These are phyloP conservation scores for Hydrotaea cyrtoneurina DNA, from an alignment of 2,888 invertebrate species.

Conservation along the genomic window DNA sequence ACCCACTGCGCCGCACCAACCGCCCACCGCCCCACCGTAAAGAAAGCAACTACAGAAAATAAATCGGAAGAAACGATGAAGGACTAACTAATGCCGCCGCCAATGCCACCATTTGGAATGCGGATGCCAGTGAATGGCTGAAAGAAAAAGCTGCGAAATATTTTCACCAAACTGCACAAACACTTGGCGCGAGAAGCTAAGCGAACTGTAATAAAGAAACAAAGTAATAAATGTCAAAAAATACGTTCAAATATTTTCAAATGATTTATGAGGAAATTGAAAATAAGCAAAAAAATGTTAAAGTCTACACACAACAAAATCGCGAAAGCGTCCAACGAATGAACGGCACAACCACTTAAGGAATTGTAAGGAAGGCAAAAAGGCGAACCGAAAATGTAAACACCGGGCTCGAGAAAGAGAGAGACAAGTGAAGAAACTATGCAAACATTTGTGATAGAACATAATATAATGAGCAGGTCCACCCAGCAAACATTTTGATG, in stretches of 20 bases:
- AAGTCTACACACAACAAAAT: constrained; percentile 1
- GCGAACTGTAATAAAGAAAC: constrained; percentile 45
- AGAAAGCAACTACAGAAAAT: constrained; percentile 4
- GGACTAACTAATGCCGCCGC: constrained; percentile 19
- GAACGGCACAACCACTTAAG: neutral
- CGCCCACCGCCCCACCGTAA: neutral
- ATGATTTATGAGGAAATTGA: constrained; percentile 59
- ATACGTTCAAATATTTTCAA: constrained; percentile 58
- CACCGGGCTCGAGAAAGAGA: too few species aligned
- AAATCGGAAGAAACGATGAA: constrained; percentile 14
- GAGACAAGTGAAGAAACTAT: constrained; percentile 1
- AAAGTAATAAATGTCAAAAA: constrained; percentile 65
- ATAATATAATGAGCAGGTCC: neutral
- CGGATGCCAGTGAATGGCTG: neutral
- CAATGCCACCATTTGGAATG: neutral
- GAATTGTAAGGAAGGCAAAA: neutral
- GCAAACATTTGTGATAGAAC: neutral
- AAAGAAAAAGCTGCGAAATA: constrained; percentile 11
- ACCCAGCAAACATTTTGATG: neutral
- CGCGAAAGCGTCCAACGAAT: neutral
- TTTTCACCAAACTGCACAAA: constrained; percentile 20
- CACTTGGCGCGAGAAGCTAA: neutral
- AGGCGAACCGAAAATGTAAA: neutral
- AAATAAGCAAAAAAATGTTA: constrained; percentile 24
- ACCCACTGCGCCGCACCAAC: neutral